Base-by-base conservation (phyloP, 2,888 invertebrate genomes). In the Drosophila mimetica region DNA sequence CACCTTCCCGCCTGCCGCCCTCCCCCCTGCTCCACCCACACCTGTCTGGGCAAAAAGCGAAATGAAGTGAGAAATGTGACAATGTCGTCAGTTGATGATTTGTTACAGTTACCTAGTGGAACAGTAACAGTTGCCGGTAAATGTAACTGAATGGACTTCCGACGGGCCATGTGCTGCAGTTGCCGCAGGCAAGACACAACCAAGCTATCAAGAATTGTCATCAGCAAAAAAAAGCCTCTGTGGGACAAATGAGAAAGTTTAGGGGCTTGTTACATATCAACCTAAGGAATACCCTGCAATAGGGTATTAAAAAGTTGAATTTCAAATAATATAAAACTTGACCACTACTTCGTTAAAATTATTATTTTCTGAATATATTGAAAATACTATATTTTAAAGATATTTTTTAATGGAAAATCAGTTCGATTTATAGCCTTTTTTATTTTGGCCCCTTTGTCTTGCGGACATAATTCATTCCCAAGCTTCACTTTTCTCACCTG, bases 71-170 rank as follows among this genome's bases (percentile, higher is more conserved):
- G 64, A 67, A 65, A 69, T 54, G 64, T 44, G 64, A 63, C 55
- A 73, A 54, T 52, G 61, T 39, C 36, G 48, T 47, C 41, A 52
- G 52, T 48, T 73, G 65, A 77, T 81, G 73, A 81, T 87, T 85
- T 75, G 75, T 78, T 73, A 71, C 69, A 58, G 18, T 54, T 61
- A 30, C 42, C 57, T 52, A 51, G 58, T 34, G 60, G 52, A 50
- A 54, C 47, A 63, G 67, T 57, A 53, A 54, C 47, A 63, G 72
- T 63, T 39, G 32, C 28, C 54, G 34, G 42, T 30, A 50, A 60
- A 44, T 32, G 42, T 9, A 30, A 36, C 20, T n/a, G 39, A 39
- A 18, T 18, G 51, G 46, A 28, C 47, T 69, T 55, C 46, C 60
- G 63, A 46, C 46, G n/a, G 44, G 60, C 30, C 60, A 61, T 61